phyloP scores from a whole-genome alignment of 2,797 vertebrate species.

The Scomberomorus guttatus region DNA sequence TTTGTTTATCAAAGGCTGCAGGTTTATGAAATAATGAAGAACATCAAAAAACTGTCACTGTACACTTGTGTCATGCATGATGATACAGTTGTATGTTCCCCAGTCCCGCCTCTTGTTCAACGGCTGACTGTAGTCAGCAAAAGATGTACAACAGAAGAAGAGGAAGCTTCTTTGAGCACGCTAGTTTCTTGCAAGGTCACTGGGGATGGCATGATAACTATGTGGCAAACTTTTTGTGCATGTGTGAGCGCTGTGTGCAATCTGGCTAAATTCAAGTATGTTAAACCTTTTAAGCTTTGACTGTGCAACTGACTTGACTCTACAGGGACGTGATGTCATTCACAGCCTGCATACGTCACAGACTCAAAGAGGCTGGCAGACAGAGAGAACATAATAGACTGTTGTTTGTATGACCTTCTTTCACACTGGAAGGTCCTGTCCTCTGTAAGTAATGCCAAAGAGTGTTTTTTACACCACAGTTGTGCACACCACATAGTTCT shows the following conservation, averaged over 20 bases:
- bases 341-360: constrained; percentile 21
- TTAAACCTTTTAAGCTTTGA: constrained; percentile 38
- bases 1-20: neutral
- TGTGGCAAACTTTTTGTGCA: neutral
- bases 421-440: neutral
- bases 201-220: neutral
- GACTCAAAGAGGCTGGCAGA: constrained; percentile 9
- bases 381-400: constrained; percentile 5
- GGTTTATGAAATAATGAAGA: neutral
- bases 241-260: neutral
- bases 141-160: constrained; percentile 4
- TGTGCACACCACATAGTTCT: neutral
- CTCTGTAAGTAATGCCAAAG: neutral
- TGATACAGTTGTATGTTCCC: constrained; percentile 14
- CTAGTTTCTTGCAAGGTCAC: neutral
- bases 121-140: neutral
- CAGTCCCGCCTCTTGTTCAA: neutral
- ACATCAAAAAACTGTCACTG: neutral
- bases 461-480: constrained; percentile 7
- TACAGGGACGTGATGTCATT: constrained; percentile 26
- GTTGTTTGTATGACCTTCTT: constrained; percentile 19
- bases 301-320: constrained; percentile 27
- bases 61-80: neutral
- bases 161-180: neutral
- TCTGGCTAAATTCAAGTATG: constrained; percentile 20